Percentiles rank a stretch among this genome's conserved stretches.
These are phyloP conservation scores for Drosophila sturtevanti DNA, from an alignment of 1,140 invertebrate species.

Conservation along the genomic window DNA sequence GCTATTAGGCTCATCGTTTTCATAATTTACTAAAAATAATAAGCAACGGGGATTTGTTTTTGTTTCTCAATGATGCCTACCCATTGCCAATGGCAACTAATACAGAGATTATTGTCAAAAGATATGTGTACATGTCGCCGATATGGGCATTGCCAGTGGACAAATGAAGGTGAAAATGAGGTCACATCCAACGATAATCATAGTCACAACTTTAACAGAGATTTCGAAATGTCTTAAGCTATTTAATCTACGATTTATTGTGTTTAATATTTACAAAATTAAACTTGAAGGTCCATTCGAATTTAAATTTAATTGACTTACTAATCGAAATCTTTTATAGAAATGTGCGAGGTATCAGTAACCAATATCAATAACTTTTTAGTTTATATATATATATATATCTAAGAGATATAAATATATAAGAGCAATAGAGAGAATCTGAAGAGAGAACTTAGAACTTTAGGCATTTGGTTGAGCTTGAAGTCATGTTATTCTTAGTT, in stretches of 20 bases:
- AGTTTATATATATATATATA: too few relatives aligned
- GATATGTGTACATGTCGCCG: slow-evolving; percentile 1
- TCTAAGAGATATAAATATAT: too few relatives aligned
- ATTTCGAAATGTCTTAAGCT: not conserved
- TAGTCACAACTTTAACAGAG: not conserved
- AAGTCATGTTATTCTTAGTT: too few relatives aligned
- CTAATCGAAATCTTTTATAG: too few relatives aligned
- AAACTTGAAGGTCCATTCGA: not conserved
- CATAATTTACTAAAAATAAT: slow-evolving; percentile 67
- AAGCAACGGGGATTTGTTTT: slow-evolving; percentile 48
- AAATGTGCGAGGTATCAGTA: too few relatives aligned
- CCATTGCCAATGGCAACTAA: slow-evolving; percentile 40
- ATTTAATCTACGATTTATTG: not conserved
- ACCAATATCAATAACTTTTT: too few relatives aligned
- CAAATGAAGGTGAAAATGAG: slow-evolving; percentile 36
- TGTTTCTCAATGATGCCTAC: not conserved
- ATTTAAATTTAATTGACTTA: too few relatives aligned
- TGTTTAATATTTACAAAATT: not conserved
- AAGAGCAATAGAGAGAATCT: too few relatives aligned
- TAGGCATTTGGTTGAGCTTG: too few relatives aligned
- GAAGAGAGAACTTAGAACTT: too few relatives aligned
- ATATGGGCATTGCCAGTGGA: slow-evolving; percentile 25
- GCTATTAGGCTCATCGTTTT: slow-evolving; percentile 62
- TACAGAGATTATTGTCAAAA: slow-evolving; percentile 32
- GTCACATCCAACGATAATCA: slow-evolving; percentile 22